Conservation (phyloP, 2,888 invertebrate species). For the Synergus laeviventris region DNA sequence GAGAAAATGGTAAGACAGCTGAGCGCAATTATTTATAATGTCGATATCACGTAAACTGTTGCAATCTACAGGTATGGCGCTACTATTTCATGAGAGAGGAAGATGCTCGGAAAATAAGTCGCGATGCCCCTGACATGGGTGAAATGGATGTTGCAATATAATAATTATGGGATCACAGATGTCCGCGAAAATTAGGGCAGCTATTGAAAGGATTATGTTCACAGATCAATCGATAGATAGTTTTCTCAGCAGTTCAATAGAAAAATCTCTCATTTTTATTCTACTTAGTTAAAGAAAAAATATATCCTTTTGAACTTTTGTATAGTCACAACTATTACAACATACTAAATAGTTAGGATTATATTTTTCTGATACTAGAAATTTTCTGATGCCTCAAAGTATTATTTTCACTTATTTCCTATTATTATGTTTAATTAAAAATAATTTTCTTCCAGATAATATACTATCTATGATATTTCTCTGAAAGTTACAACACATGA, state of each 20-base stretch:
- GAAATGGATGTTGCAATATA: slow-evolving; percentile 20
- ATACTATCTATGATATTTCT: neutral
- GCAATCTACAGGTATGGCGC: slow-evolving; percentile 31
- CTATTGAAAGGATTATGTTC: slow-evolving; percentile 5
- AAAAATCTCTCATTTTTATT: neutral
- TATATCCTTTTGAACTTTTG: neutral
- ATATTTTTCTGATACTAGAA: neutral
- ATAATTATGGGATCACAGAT: slow-evolving; percentile 26
- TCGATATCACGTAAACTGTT: slow-evolving; percentile 35
- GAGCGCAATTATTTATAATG: slow-evolving; percentile 38
- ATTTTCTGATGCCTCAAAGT: neutral
- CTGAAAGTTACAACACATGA: neutral
- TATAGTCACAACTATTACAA: neutral
- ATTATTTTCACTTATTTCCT: too few relatives aligned
- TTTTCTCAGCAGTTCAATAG: neutral
- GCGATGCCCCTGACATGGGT: slow-evolving; percentile 8
- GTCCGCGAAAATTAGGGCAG: slow-evolving; percentile 13
- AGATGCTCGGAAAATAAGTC: slow-evolving; percentile 15
- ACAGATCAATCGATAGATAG: neutral
- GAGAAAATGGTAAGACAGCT: slow-evolving; percentile 18
- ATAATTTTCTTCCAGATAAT: neutral
- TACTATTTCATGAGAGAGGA: neutral
- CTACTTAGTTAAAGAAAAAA: neutral
- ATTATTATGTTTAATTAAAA: neutral
- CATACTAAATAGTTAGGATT: neutral